These are phyloP conservation scores for Calonectris borealis DNA, from an alignment of 2,113 vertebrate species.

Conservation along the genomic window DNA sequence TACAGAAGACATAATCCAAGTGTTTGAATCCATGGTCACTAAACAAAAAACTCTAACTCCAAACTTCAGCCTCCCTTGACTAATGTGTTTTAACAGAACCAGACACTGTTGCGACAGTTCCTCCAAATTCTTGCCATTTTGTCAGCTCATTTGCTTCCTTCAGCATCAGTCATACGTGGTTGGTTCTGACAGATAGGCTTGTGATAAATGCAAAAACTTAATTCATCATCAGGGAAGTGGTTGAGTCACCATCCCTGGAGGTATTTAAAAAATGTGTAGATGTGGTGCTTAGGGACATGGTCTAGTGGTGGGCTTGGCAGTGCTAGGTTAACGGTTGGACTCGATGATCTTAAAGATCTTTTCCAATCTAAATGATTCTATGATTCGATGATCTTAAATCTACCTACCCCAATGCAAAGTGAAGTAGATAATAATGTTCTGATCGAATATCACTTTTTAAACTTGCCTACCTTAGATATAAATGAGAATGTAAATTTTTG, in stretches of 20 bases:
- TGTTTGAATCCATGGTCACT: neutral
- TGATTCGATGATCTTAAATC: neutral
- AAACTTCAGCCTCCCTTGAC: neutral
- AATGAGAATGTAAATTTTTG: neutral
- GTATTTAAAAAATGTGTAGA: neutral
- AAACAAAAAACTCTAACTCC: neutral
- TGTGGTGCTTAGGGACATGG: neutral
- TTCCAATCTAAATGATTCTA: neutral
- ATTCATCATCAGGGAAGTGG: neutral
- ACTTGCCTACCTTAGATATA: neutral
- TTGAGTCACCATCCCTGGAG: neutral
- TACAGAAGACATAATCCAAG: neutral
- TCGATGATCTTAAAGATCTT: neutral
- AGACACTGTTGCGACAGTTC: neutral
- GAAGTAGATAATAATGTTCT: neutral
- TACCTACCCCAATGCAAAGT: neutral
- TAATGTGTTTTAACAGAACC: neutral
- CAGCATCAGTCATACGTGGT: neutral
- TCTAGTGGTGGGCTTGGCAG: neutral
- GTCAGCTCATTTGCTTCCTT: neutral
- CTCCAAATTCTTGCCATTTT: neutral
- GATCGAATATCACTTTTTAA: neutral
- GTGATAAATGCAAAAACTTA: slow-evolving; percentile 5
- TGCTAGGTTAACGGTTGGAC: neutral
- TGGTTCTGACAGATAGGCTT: neutral